Evolutionary conservation across 2,113 vertebrate genomes (phyloP).

Genomic region (Paradoxurus hermaphroditus): DNA sequence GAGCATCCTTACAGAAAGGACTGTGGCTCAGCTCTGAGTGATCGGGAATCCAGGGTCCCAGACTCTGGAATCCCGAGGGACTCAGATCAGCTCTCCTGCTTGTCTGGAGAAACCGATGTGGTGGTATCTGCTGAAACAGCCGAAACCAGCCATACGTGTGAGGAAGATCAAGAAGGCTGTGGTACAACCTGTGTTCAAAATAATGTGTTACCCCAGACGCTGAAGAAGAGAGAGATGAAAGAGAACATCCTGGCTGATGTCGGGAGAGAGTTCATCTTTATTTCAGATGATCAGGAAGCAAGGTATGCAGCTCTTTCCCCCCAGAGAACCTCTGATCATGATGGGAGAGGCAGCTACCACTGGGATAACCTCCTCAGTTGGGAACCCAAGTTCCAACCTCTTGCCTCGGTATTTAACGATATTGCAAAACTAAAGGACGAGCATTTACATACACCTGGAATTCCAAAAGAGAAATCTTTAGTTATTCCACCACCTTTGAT

Average conservation of each 20-base stretch:
- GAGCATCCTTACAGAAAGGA: conserved; percentile 83
- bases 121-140: conserved; percentile 71
- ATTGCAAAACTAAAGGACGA: conserved; percentile 92
- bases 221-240: conserved; percentile 64
- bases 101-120: conserved; percentile 81
- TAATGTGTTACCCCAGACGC: conserved; percentile 68
- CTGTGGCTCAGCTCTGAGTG: conserved; percentile 62
- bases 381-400: conserved; percentile 89
- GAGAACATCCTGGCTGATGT: conserved; percentile 76
- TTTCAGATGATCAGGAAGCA: conserved; percentile 73
- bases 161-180: conserved; percentile 74
- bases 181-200: conserved; percentile 10
- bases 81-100: conserved; percentile 85
- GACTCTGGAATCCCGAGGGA: conserved; percentile 87
- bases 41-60: conserved; percentile 73
- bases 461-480: conserved; percentile 82
- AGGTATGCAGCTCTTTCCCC: conserved; percentile 76
- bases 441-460: conserved; percentile 73
- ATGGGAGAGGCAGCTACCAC: conserved; percentile 75
- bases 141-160: conserved; percentile 81
- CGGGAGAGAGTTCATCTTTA: conserved; percentile 74
- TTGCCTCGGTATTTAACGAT: conserved; percentile 92
- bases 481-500: conserved; percentile 92
- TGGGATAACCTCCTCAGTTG: conserved; percentile 89
- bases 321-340: conserved; percentile 75